phyloP scores from a whole-genome alignment of 2,888 invertebrate genomes.

The Flexamia atlantica region DNA sequence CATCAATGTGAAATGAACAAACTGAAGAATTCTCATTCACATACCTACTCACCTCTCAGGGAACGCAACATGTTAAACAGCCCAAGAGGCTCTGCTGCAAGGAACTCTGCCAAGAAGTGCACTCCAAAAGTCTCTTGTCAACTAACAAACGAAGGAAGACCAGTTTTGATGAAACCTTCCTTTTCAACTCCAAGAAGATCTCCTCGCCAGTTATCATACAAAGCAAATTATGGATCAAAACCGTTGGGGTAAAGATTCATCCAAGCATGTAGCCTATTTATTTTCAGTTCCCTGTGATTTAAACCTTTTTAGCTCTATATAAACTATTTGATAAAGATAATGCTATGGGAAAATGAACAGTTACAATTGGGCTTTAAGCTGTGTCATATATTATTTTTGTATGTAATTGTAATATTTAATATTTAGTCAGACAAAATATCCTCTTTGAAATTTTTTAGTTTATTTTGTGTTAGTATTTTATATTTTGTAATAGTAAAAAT shows the following conservation, averaged over 20 bases:
- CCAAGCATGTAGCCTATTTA: not conserved
- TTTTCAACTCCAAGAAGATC: conserved; percentile 23
- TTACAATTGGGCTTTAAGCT: too few relatives aligned
- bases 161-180: not conserved
- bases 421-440: too few relatives aligned
- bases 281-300: not conserved
- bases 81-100: not conserved
- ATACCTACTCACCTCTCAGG: not conserved
- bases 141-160: conserved; percentile 5
- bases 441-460: too few relatives aligned
- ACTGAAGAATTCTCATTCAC: not conserved
- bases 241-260: not conserved
- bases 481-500: too few relatives aligned
- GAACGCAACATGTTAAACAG: conserved; percentile 27
- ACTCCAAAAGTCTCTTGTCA: not conserved
- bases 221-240: conserved; percentile 14
- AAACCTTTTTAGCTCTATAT: not conserved
- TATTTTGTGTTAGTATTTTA: too few relatives aligned
- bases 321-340: too few relatives aligned
- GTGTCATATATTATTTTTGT: too few relatives aligned
- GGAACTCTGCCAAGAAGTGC: not conserved
- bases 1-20: not conserved
- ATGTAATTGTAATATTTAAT: too few relatives aligned
- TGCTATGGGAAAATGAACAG: too few relatives aligned
- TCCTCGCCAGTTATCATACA: conserved; percentile 10